These are phyloP conservation scores for Genyomyrus donnyi DNA, from an alignment of 2,113 vertebrate genomes.

Conservation along the genomic window DNA sequence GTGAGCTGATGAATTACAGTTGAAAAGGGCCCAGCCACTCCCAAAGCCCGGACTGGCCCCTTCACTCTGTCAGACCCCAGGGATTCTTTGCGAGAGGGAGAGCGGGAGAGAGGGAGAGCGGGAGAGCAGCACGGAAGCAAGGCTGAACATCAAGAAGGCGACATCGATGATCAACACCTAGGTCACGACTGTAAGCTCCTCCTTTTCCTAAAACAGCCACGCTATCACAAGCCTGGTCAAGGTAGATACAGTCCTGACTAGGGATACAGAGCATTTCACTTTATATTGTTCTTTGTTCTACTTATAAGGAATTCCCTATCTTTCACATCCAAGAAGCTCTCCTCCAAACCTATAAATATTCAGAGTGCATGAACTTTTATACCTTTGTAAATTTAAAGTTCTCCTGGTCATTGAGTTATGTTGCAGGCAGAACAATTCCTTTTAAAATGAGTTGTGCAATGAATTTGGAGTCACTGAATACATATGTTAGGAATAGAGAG, in stretches of 20 bases:
- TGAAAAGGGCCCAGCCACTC: conserved; percentile 29
- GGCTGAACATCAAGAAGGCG: neutral
- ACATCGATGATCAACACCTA: conserved; percentile 13
- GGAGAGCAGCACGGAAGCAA: neutral
- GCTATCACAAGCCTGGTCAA: neutral
- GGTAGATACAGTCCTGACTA: neutral
- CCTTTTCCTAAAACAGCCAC: conserved; percentile 1
- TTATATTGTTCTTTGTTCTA: neutral
- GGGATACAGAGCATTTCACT: conserved; percentile 9
- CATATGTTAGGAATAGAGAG: neutral
- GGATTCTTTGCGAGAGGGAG: conserved; percentile 29
- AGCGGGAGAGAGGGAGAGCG: neutral
- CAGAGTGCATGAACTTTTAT: neutral
- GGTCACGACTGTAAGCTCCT: conserved; percentile 9
- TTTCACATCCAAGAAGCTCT: neutral
- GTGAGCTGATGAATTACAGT: conserved; percentile 33
- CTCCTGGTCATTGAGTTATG: neutral
- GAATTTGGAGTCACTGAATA: neutral
- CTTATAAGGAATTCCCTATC: neutral
- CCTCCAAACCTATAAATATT: conserved; percentile 9
- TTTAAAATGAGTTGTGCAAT: neutral
- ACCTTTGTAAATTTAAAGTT: neutral
- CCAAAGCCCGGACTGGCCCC: neutral
- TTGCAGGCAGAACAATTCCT: neutral
- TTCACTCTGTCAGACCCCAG: conserved; percentile 23